Evolutionary conservation across 2,113 vertebrate species (phyloP), one percentile per base, ranked within the genome.

Genomic region (Opisthocomus hoazin): DNA sequence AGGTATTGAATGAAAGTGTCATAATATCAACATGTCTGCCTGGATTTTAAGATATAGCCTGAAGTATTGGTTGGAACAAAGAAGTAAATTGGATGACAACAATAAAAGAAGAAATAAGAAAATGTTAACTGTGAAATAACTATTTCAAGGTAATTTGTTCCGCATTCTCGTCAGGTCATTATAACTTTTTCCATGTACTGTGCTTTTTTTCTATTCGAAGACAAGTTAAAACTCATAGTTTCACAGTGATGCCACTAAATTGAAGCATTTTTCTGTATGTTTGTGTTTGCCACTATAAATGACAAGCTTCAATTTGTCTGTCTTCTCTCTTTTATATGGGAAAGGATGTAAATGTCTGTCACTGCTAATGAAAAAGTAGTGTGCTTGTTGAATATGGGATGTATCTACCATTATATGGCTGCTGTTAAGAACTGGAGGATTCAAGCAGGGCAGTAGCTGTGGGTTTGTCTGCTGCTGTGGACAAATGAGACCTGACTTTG

Each of bases 81-180:
- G 69, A 18, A 86, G 36, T 66, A 86, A 95, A 95, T 87, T 90
- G 76, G 56, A 63, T 74, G 37, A 43, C 64, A 68, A 75, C 73
- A 78, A 4, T 56, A 84, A 88, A 84, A 92, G 70, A 90, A 87
- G 94, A 89, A 90, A 71, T 37, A 63, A 80, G 68, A 71, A 63
- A 90, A 84, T n/a, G 46, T 77, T 95, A 84, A 81, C 82, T 88
- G 87, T 92, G 76, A 92, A 96, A 89, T 71, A 90, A 90, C n/a
- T 63, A 60, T 75, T 96, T 90, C 56, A 50, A 81, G 76, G 68
- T 90, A 90, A 92, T 95, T 93, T 77, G 85, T 96, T 95, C 82
- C 34, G 43, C 82, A 0, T 45, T 94, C 64, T 89, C 48, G 82
- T 76, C 68, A 53, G 94, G 91, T 89, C 89, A 73, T 94, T 94